Evolutionary conservation across 2,888 invertebrate species (phyloP), one percentile per base, ranked within the genome.

Genomic region (Hirtodrosophila histrioides): DNA sequence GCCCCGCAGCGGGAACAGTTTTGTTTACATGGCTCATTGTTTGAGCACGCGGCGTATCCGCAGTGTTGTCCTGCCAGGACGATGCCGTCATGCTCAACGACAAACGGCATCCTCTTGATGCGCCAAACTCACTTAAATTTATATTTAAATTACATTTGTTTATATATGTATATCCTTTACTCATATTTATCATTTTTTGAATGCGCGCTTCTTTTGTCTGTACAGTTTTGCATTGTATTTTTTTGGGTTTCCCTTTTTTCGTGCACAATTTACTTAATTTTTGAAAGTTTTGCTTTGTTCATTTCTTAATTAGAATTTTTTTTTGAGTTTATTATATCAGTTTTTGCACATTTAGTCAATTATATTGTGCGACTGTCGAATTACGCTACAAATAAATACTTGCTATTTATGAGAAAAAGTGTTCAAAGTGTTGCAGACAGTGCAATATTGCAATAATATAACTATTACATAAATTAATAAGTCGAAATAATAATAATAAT

Each of bases 21-120:
- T 77, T 84, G 87, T 86, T 88, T 83, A 88, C 88, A 86, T 84
- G 86, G 69, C 84, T 86, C 81, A 88, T 86, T 88, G 88, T 83
- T 80, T 68, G 88, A 76, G 80, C 80, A 67, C 60, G 65, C 66
- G 55, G 80, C 86, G 83, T 79, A 79, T 86, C 83, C 86, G 83
- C 68, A 69, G 63, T 54, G 73, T 65, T 64, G 72, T 73, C 61
- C 78, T 51, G 64, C 46, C 45, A 41, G 49, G 35, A 57, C 49
- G 44, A 44, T 54, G 79, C 51, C 65, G 69, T 64, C 69, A 41
- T 66, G 79, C 69, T 39, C 43, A 41, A 57, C 55, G 72, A 71
- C 40, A 51, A 48, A 43, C 55, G 75, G 51, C 37, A 45, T 60
- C 43, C 68, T 50, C 44, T 64, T 64, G 62, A 43, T 53, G 45